Evolutionary conservation across 2,888 invertebrate genomes (phyloP).

Genomic region (Diogma glabrata): DNA sequence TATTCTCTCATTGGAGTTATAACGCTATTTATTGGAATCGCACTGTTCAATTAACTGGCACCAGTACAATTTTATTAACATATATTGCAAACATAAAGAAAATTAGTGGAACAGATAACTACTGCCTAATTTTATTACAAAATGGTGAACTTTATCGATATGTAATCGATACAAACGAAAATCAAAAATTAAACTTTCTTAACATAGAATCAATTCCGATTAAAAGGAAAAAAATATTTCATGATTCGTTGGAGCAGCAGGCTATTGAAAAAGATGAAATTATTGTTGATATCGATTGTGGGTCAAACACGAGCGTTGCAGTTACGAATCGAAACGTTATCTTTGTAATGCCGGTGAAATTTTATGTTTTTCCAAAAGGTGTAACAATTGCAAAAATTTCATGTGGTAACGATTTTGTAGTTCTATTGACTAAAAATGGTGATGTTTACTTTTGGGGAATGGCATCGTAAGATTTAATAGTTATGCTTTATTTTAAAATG

Average conservation of each 20-base stretch:
- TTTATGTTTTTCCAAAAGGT: conserved; percentile 41
- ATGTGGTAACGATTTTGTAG: conserved; percentile 72
- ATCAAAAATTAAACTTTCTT: conserved; percentile 15
- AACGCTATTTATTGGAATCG: conserved; percentile 23
- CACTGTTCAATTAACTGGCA: conserved; percentile 23
- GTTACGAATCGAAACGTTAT: conserved; percentile 40
- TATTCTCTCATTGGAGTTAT: conserved; percentile 30
- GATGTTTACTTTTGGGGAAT: conserved; percentile 72
- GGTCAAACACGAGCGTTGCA: conserved; percentile 38
- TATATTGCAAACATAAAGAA: conserved; percentile 24
- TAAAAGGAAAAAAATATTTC: neutral
- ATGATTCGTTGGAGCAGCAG: too few relatives aligned
- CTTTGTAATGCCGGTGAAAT: conserved; percentile 48
- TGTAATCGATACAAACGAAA: neutral
- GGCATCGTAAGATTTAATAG: conserved; percentile 62
- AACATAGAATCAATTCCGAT: conserved; percentile 6
- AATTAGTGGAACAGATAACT: conserved; percentile 25
- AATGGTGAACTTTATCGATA: conserved; percentile 28
- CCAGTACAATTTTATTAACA: conserved; percentile 17
- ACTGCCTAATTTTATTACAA: conserved; percentile 27
- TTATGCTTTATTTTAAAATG: too few relatives aligned
- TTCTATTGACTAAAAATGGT: conserved; percentile 57
- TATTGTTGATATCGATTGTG: conserved; percentile 38
- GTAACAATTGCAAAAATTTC: conserved; percentile 49
- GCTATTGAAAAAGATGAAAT: too few relatives aligned